Base-by-base conservation (phyloP, 2,888 invertebrate species). In the Machimus atricapillus region DNA sequence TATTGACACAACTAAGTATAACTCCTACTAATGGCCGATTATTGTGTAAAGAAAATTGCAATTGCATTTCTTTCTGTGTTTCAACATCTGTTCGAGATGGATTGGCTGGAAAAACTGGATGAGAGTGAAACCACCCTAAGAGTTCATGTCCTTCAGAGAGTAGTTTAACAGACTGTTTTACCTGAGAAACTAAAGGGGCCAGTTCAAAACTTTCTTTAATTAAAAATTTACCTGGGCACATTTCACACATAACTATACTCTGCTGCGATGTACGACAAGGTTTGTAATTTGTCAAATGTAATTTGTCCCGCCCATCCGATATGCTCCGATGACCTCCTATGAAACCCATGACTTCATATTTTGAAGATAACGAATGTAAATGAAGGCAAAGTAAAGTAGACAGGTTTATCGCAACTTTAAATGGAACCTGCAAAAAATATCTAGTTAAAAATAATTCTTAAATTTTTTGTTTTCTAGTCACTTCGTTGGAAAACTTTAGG, bases 91-190 rank as follows among this genome's bases (percentile, higher is more conserved):
- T 94, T 23, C 94, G 93, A 0, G 96, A 96, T 0, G 96, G 96
- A 90, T 95, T 94, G 0, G 95, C 94, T 4, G 94, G 93, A 93
- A 96, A 96, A 34, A 93, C 92, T 1, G 96, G 96, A 93, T 96
- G 96, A 40, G 96, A 96, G 93, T 96, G 96, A 92, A 96, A 96
- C 96, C 96, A 96, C 34, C 95, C 96, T 87, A 95, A 93, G 86
- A 95, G 94, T 27, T 92, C 90, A 89, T 92, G 90, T 3, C 94
- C 94, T 23, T 91, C 91, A 14, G 90, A 88, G 6, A 92, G 92
- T 37, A 96, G 93, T 43, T 90, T 90, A 89, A 94, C 94, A 85
- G 94, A 94, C 2, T 96, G 95, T 88, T 91, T 91, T 6, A 95
- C 94, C 90, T 96, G 95, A 3, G 95, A 94, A 27, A 95, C 94